Conservation (phyloP, 2,113 vertebrate genomes). For the Rhodinocichla rosea region DNA sequence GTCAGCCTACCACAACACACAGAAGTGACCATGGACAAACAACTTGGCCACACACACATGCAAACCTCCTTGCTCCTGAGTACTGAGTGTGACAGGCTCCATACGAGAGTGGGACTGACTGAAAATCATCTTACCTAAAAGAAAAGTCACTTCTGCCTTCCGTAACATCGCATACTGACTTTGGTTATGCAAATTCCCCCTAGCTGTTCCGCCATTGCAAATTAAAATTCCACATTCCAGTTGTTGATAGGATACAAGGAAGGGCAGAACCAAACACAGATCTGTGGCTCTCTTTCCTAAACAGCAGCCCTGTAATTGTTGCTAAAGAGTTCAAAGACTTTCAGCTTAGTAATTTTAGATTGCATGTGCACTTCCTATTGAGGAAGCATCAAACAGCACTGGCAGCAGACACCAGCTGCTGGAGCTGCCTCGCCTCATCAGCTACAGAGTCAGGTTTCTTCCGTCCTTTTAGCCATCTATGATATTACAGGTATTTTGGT, state of each 20-base stretch:
- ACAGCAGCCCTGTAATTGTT: background rate
- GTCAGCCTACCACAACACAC: background rate
- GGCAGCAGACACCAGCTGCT: background rate
- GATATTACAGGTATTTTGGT: background rate
- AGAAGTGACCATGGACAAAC: background rate
- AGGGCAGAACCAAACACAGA: background rate
- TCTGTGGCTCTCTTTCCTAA: background rate
- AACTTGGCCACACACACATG: background rate
- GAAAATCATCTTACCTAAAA: background rate
- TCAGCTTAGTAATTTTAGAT: slow-evolving; percentile 47
- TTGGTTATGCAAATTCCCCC: background rate
- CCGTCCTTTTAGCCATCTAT: background rate
- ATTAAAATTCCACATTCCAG: background rate
- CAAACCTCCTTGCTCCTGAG: background rate
- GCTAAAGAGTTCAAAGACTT: background rate
- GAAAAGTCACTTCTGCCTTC: background rate
- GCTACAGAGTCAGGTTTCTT: background rate
- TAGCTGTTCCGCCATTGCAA: background rate
- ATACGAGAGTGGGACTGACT: fast-evolving
- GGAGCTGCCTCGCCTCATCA: background rate
- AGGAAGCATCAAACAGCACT: background rate
- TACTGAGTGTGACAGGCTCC: background rate
- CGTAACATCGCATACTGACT: background rate
- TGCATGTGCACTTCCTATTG: slow-evolving; percentile 20
- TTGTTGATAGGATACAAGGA: background rate